Base-by-base conservation (phyloP, 2,888 invertebrate genomes). In the Cryptops parisi region DNA sequence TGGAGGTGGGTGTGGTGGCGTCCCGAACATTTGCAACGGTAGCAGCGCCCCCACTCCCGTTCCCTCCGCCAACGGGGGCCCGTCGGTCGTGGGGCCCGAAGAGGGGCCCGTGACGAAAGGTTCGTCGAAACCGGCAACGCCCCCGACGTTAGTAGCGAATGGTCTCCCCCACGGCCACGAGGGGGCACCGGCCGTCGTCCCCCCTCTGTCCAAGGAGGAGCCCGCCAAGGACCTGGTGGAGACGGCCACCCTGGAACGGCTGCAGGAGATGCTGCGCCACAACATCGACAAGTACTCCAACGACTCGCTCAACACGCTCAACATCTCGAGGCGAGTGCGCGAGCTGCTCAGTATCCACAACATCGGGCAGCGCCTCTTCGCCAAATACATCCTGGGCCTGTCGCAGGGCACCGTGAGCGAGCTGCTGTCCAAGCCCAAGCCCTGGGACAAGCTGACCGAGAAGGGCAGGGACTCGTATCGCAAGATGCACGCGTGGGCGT, bases 401-500 rank as follows among this genome's bases (percentile, higher is more conserved):
- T 93, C 84, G 58, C 97, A 98, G 71, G 98, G 98, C 56, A 98
- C 98, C 23, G 96, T 98, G 47, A 93, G 93, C 60, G 98, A 98
- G 73, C 75, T 98, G 64, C 78, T 98, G 58, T 96, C 96, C 62
- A 98, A 98, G 70, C 98, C 98, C 53, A 96, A 98, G 70, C 94
- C 94, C 15, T 98, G 98, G 98, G 94, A 96, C 74, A 97, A 97
- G 73, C 76, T 98, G 67, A 98, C 98, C 55, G 98, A 98, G 74
- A 98, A 98, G 71, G 98, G 98, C 33, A 77, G 97, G 53, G 98
- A 98, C 75, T 96, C 96, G 64, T 98, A 98, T 74, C 77, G 98
- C 66, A 96, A 97, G 74, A 98, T 98, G 93, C 93, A 96, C 74
- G 91, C 91, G 64, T 98, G 98, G 98, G 91, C 96, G 61, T 87